Conservation (phyloP, 1,140 invertebrate species). For the Apis laboriosa region DNA sequence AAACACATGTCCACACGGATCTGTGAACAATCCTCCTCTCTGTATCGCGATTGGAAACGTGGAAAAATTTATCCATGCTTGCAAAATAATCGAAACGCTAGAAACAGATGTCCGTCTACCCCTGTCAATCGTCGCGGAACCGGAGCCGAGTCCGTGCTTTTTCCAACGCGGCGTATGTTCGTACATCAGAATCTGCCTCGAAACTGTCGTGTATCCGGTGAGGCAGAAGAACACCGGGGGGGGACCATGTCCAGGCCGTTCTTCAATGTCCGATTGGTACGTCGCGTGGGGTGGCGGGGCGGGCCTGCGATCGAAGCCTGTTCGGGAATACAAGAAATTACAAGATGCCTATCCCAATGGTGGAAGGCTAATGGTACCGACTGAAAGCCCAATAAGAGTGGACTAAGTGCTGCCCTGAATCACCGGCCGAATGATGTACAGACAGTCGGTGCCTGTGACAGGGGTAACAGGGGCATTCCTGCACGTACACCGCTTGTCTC, state of each 20-base stretch:
- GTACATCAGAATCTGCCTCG: slow-evolving; percentile 8
- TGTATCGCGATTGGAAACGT: neutral
- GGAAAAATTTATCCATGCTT: neutral
- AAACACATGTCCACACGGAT: no score
- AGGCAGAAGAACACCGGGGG: slow-evolving; percentile 53
- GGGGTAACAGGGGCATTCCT: slow-evolving; percentile 59
- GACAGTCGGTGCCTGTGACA: slow-evolving; percentile 42
- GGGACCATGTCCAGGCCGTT: slow-evolving; percentile 53
- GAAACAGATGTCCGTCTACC: slow-evolving; percentile 1
- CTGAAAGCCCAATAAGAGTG: slow-evolving; percentile 62
- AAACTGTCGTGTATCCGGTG: slow-evolving; percentile 36
- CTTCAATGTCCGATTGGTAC: slow-evolving; percentile 67
- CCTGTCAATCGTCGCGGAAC: slow-evolving; percentile 10
- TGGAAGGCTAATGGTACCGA: slow-evolving; percentile 65
- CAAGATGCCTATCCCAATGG: slow-evolving; percentile 71
- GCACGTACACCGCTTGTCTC: slow-evolving; percentile 58
- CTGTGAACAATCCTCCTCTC: no score
- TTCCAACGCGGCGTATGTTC: slow-evolving; percentile 20
- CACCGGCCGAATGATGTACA: slow-evolving; percentile 51
- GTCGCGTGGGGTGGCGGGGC: slow-evolving; percentile 35
- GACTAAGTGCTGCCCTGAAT: slow-evolving; percentile 57
- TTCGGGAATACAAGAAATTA: slow-evolving; percentile 71
- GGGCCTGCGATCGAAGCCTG: slow-evolving; percentile 47
- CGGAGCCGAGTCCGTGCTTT: slow-evolving; percentile 13
- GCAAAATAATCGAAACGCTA: slow-evolving; percentile 14